Evolutionary conservation across 1,140 invertebrate species (phyloP).

Genomic region (Stegodyphus dumicola): DNA sequence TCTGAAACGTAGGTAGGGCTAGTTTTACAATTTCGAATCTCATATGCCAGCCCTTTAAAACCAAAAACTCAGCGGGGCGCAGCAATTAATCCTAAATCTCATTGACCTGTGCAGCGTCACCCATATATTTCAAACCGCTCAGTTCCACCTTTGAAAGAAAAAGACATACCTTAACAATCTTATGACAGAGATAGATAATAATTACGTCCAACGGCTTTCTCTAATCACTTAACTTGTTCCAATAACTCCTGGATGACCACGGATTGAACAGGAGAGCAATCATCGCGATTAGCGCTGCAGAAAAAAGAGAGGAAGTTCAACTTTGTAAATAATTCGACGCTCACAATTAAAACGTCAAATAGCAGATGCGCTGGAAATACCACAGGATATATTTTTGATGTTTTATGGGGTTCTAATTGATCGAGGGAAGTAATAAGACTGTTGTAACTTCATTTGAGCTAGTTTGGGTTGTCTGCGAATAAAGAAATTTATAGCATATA

Average conservation of each 20-base stretch:
- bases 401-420: constrained; percentile 59
- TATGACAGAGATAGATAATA: constrained; percentile 53
- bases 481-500: constrained; percentile 41
- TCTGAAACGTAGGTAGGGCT: background rate
- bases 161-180: constrained; percentile 46
- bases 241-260: constrained; percentile 46
- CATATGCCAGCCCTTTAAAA: constrained; percentile 20
- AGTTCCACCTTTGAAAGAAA: constrained; percentile 21
- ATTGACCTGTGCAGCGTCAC: constrained; percentile 37
- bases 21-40: background rate
- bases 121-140: constrained; percentile 46
- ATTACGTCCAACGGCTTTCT: constrained; percentile 41
- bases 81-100: constrained; percentile 59
- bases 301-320: constrained; percentile 6
- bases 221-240: constrained; percentile 59
- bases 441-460: constrained; percentile 58
- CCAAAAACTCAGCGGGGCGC: constrained; percentile 34
- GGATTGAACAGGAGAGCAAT: constrained; percentile 35
- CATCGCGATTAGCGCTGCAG: constrained; percentile 20
- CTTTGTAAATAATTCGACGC: constrained; percentile 50
- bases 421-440: constrained; percentile 57
- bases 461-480: constrained; percentile 35
- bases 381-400: constrained; percentile 51
- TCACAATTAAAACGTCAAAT: constrained; percentile 56
- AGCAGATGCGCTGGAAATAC: constrained; percentile 38